Evolutionary conservation across 2,113 vertebrate genomes (phyloP).

Genomic region (Progne subis): DNA sequence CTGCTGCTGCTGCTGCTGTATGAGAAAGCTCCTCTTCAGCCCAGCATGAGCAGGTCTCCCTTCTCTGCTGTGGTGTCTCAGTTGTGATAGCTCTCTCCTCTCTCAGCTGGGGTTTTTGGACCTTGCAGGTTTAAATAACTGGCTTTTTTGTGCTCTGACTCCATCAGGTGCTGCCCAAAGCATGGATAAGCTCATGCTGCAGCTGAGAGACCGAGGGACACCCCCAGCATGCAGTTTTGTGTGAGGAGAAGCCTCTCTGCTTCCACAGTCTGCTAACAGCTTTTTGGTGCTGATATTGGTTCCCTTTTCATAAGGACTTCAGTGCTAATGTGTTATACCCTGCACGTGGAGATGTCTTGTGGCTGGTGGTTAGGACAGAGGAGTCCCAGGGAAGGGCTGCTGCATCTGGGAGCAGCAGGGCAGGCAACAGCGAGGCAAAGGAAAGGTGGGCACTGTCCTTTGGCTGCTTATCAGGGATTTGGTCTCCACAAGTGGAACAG

Average conservation of each 20-base stretch:
- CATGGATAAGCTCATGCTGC: neutral
- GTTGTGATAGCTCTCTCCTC: neutral
- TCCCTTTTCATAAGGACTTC: neutral
- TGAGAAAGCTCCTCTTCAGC: neutral
- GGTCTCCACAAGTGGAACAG: neutral
- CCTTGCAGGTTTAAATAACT: neutral
- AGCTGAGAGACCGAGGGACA: neutral
- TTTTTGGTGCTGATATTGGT: neutral
- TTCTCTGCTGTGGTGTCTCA: neutral
- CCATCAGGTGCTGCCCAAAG: neutral
- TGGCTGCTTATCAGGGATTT: fast-evolving
- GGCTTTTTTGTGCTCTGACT: neutral
- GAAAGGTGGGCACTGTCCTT: neutral
- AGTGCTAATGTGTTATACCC: neutral
- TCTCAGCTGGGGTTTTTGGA: neutral
- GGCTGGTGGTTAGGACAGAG: neutral
- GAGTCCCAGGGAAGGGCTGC: neutral
- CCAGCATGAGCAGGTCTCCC: neutral
- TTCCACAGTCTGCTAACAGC: neutral
- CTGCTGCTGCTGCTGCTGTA: neutral
- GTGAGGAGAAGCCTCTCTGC: neutral
- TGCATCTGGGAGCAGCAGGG: neutral
- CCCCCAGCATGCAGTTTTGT: neutral
- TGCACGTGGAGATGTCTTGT: fast-evolving
- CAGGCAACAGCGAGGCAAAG: neutral